Evolutionary conservation across 2,113 vertebrate species (phyloP).

Genomic region (Piaya cayana): DNA sequence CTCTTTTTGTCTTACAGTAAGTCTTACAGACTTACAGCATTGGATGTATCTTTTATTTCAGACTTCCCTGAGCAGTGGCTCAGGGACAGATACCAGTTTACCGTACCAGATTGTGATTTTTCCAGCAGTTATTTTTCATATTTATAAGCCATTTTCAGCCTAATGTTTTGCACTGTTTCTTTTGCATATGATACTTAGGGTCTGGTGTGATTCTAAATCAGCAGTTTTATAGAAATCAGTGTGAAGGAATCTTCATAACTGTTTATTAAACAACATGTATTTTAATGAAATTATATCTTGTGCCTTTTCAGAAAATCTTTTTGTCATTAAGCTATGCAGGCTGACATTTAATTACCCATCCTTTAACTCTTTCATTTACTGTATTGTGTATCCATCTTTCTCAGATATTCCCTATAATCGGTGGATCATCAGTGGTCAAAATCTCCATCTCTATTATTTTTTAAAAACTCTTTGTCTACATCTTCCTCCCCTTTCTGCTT

Average conservation of each 20-base stretch:
- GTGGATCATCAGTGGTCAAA: neutral
- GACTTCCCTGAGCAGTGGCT: neutral
- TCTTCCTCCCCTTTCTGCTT: neutral
- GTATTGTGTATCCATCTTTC: neutral
- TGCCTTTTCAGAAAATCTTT: neutral
- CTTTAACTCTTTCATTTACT: neutral
- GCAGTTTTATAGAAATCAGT: neutral
- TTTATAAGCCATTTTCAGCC: neutral
- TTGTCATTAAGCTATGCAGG: neutral
- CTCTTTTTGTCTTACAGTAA: neutral
- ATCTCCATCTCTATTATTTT: neutral
- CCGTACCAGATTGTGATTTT: neutral
- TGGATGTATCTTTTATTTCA: neutral
- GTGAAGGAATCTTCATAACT: neutral
- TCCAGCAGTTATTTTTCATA: neutral
- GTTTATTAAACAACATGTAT: neutral
- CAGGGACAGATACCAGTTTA: neutral
- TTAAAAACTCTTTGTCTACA: neutral
- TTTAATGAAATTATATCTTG: neutral
- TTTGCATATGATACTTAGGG: neutral
- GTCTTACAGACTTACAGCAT: neutral
- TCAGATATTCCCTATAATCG: neutral
- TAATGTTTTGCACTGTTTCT: neutral
- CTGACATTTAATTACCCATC: neutral
- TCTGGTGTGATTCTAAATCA: neutral